Evolutionary conservation across 2,113 vertebrate genomes (phyloP), one percentile per base, ranked within the genome.

Genomic region (Cricetomys ansorgei): DNA sequence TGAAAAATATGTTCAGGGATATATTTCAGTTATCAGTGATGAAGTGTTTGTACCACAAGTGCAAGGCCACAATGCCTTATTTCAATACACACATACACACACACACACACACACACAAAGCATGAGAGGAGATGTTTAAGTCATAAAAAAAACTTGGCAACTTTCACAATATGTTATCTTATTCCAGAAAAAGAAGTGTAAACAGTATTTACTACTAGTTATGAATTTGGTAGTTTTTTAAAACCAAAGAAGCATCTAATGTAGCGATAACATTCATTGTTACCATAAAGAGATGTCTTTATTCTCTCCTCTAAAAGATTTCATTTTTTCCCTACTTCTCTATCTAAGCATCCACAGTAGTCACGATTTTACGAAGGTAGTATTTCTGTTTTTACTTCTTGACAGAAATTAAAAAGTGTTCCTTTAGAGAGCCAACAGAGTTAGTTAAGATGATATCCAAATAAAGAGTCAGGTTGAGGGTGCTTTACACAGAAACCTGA

Each of bases 361-460:
- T 64, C 85, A 95, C 29, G 45, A 89, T 92, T 72, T 29, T 79
- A 77, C 37, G 87, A 87, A 91, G 48, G 17, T 48, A 88, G 7
- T n/a, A 3, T 0, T 75, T 79, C 37, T 79, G 37, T 64, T 86
- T 83, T 55, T 5, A 77, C 88, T 79, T 62, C 40, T 21, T 72
- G 65, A 55, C 1, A 25, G 27, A 92, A 89, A 57, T 81, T 55
- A 72, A 16, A 5, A 94, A 92, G n/a, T 50, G 16, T 83, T 48
- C 3, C 27, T 73, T 88, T 48, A 73, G 5, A 88, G 1, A 83
- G 2, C 11, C 34, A 94, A 87, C 43, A 43, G 62, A 80, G 9
- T 59, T 23, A 48, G 89, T 37, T 40, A 5, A 8, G 94, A 76
- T 89, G 75, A 86, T 5, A 3, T 69, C 1, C 8, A 57, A 17